phyloP scores from a whole-genome alignment of 2,888 invertebrate species.

The Chironomus riparius region DNA sequence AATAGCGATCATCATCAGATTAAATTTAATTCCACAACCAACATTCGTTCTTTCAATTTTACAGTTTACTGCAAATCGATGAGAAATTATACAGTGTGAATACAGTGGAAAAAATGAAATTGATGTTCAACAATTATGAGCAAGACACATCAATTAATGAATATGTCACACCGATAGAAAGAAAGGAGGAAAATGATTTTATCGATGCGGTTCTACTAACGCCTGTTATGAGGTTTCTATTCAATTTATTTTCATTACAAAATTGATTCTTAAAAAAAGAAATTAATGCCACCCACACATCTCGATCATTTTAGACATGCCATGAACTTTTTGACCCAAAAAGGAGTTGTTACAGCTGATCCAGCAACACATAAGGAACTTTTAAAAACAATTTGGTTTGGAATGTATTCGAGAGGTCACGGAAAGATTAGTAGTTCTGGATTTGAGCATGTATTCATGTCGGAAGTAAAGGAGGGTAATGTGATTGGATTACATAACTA shows the following conservation, averaged over 20 bases:
- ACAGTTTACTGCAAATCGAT: slow-evolving; percentile 58
- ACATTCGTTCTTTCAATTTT: slow-evolving; percentile 27
- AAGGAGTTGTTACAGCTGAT: slow-evolving; percentile 54
- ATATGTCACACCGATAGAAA: slow-evolving; percentile 63
- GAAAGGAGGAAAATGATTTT: slow-evolving; percentile 67
- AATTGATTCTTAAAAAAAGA: neutral
- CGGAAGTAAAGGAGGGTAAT: slow-evolving; percentile 70
- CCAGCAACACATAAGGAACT: slow-evolving; percentile 61
- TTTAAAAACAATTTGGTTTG: slow-evolving; percentile 69
- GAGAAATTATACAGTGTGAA: slow-evolving; percentile 54
- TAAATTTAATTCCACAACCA: neutral
- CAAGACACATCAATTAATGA: slow-evolving; percentile 64
- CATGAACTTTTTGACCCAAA: slow-evolving; percentile 52
- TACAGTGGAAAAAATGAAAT: slow-evolving; percentile 63
- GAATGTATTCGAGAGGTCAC: slow-evolving; percentile 69
- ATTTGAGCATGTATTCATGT: slow-evolving; percentile 87
- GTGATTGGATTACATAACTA: slow-evolving; percentile 85
- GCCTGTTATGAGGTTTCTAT: slow-evolving; percentile 52
- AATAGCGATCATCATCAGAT: neutral
- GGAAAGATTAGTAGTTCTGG: slow-evolving; percentile 79
- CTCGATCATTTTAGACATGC: slow-evolving; percentile 38
- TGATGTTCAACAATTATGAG: slow-evolving; percentile 80
- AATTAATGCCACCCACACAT: too few relatives aligned
- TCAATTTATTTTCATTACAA: neutral
- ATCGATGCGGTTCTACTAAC: slow-evolving; percentile 70